Evolutionary conservation across 2,113 vertebrate genomes (phyloP).

Genomic region (Oncorhynchus mykiss): DNA sequence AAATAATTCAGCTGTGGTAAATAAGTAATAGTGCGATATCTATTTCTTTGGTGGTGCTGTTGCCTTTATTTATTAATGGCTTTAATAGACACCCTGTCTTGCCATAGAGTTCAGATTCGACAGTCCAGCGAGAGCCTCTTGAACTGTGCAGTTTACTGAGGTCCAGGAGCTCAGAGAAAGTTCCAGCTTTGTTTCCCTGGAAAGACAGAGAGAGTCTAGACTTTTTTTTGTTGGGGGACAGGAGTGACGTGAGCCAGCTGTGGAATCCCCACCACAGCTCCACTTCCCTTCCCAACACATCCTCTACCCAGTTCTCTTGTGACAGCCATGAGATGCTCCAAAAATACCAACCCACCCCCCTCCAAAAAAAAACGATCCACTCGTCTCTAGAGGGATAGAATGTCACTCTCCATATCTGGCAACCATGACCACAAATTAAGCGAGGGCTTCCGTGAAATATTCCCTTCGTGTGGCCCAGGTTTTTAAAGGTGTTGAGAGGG

Average conservation of each 20-base stretch:
- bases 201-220: constrained; percentile 59
- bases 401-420: constrained; percentile 71
- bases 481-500: constrained; percentile 44
- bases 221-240: constrained; percentile 53
- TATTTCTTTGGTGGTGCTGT: constrained; percentile 74
- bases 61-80: constrained; percentile 74
- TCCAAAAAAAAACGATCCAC: constrained; percentile 52
- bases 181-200: constrained; percentile 52
- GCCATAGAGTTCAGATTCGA: background rate
- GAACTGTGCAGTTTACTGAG: constrained; percentile 31
- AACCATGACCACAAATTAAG: constrained; percentile 69
- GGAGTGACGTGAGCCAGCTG: constrained; percentile 75
- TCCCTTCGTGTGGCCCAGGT: constrained; percentile 48
- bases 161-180: constrained; percentile 57
- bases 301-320: constrained; percentile 57
- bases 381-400: constrained; percentile 59
- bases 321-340: constrained; percentile 66
- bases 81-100: constrained; percentile 22
- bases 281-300: constrained; percentile 48
- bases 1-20: constrained; percentile 73
- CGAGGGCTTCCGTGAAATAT: constrained; percentile 58
- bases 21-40: constrained; percentile 78
- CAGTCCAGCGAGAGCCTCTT: constrained; percentile 47
- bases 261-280: constrained; percentile 61
- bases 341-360: constrained; percentile 51